Evolutionary conservation across 2,888 invertebrate genomes (phyloP), one percentile per base, ranked within the genome.

Genomic region (Vannuccia rotundouncinata): DNA sequence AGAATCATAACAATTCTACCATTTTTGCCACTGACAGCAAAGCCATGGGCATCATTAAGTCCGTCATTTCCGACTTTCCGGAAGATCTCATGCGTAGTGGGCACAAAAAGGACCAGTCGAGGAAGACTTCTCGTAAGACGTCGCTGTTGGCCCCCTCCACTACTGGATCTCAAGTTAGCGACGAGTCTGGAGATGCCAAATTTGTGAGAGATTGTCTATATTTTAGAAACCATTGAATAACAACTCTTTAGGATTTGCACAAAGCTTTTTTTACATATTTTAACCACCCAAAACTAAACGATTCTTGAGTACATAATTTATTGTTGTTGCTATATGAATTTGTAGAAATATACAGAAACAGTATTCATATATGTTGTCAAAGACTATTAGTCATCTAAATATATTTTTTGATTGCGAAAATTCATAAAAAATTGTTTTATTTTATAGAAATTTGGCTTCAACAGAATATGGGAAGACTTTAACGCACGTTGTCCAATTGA

Each of bases 391-490:
- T n/a, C n/a, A n/a, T n/a, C n/a, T n/a, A n/a, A n/a, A n/a, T n/a
- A n/a, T n/a, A n/a, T n/a, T n/a, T n/a, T n/a, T n/a, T n/a, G 45
- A 17, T 17, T 45, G 45, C 45, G 5, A 5, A 45, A 45, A 45
- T 45, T 45, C 45, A 45, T 17, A n/a, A n/a, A n/a, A n/a, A n/a
- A n/a, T n/a, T n/a, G n/a, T 59, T n/a, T 59, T 59, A 13, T n/a
- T 22, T 75, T 75, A 5, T 22, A 75, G 75, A 75, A 75, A 75
- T 31, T 31, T 75, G 29, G 30, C n/a, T 75, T 75, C 30, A 75
- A 75, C 27, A 83, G 84, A 25, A 74, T 87, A 74, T 87, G 85
- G 85, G 87, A 87, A 79, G 87, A 87, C 76, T 87, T 83, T 83
- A 84, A 84, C 29, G 81, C 81, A 2, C 83, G 87, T 45, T 85